Conservation (phyloP, 1,140 invertebrate genomes). For the Drosophila pachea region DNA sequence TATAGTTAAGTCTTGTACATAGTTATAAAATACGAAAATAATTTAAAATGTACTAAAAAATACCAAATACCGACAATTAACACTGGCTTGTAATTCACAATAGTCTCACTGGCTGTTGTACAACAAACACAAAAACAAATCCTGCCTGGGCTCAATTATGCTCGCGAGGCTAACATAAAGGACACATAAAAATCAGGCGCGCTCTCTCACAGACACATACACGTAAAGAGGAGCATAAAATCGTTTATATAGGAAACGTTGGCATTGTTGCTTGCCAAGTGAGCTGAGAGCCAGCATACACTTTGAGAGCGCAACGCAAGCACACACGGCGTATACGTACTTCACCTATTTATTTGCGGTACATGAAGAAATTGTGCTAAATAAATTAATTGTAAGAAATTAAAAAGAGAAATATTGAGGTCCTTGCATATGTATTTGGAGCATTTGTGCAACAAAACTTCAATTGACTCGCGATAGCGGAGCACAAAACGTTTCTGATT, state of each 20-base stretch:
- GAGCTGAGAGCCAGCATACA: constrained; percentile 12
- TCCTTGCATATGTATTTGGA: too few relatives aligned
- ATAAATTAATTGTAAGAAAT: constrained; percentile 1
- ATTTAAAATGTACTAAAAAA: constrained; percentile 9
- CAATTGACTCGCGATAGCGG: too few relatives aligned
- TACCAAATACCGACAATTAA: constrained; percentile 2
- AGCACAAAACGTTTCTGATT: too few relatives aligned
- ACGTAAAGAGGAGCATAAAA: background rate
- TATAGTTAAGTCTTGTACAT: too few relatives aligned
- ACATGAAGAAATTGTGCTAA: constrained; percentile 1
- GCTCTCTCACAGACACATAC: background rate
- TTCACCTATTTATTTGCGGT: constrained; percentile 22
- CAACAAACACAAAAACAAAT: constrained; percentile 2
- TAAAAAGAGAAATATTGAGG: too few relatives aligned
- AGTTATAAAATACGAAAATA: too few relatives aligned
- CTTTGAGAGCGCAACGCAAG: constrained; percentile 14
- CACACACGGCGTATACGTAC: constrained; percentile 30
- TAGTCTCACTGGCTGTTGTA: constrained; percentile 2
- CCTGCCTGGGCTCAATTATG: constrained; percentile 22
- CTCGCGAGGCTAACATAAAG: constrained; percentile 25
- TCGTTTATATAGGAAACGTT: constrained; percentile 13
- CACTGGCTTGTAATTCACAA: constrained; percentile 17
- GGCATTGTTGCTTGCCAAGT: background rate
- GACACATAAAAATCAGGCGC: constrained; percentile 3
- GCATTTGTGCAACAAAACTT: too few relatives aligned